A percentile compares a stretch with the other conserved stretches of the same genome.
Conservation (phyloP, 2,113 vertebrate genomes). For the Apteryx owenii region DNA sequence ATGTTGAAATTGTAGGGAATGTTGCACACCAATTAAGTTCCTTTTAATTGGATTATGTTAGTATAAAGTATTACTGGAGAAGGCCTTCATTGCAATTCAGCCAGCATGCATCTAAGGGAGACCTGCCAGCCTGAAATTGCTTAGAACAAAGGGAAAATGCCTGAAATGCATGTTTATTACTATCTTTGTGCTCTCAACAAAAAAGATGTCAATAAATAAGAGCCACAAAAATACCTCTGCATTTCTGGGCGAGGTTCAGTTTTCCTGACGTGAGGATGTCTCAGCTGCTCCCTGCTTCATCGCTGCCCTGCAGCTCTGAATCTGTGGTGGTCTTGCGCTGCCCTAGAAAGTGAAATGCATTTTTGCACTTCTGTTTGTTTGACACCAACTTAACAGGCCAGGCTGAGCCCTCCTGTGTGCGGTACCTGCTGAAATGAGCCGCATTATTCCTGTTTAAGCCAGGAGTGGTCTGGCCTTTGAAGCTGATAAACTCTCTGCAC, state of each 20-base stretch:
- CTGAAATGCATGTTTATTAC: constrained; percentile 38
- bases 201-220: constrained; percentile 1
- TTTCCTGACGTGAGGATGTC: neutral
- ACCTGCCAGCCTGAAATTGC: constrained; percentile 72
- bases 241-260: neutral
- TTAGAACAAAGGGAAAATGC: constrained; percentile 71
- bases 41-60: constrained; percentile 81
- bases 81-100: constrained; percentile 78
- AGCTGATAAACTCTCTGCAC: neutral
- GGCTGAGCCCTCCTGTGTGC: neutral
- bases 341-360: neutral
- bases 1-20: constrained; percentile 83
- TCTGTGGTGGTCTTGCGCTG: neutral
- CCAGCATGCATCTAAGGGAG: constrained; percentile 44
- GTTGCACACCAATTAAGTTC: constrained; percentile 81
- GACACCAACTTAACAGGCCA: neutral
- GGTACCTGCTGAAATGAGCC: neutral
- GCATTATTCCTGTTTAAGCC: neutral
- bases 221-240: neutral
- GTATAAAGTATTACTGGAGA: constrained; percentile 76
- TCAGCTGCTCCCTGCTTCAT: neutral
- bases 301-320: neutral
- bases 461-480: neutral
- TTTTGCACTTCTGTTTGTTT: neutral
- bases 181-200: neutral